phyloP scores from a whole-genome alignment of 23 tunicate genomes.

The Ascidia mentula region DNA sequence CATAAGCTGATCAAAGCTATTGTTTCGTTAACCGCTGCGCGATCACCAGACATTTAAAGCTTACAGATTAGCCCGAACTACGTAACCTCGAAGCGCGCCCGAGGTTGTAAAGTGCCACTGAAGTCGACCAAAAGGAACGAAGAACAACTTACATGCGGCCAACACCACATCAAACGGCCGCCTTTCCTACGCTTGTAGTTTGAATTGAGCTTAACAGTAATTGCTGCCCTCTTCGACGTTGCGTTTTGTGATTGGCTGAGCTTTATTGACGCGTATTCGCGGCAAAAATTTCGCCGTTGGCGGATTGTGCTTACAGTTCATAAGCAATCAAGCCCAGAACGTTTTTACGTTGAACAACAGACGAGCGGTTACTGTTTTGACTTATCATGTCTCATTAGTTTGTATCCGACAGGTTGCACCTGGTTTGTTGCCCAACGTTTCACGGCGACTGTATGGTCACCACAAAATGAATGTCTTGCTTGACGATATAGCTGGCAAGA shows the following conservation, averaged over 20 bases:
- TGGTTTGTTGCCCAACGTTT: no score
- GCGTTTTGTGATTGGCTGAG: not conserved
- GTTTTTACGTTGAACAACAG: not conserved
- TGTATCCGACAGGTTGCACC: not conserved
- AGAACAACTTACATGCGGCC: not conserved
- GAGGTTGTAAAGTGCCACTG: not conserved
- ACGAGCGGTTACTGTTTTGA: not conserved
- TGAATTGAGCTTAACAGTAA: not conserved
- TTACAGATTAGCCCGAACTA: not conserved
- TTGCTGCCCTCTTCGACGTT: not conserved
- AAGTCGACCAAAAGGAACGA: not conserved
- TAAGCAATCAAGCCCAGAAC: no score
- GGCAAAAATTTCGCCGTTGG: no score
- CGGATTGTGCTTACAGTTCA: no score
- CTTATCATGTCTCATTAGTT: not conserved
- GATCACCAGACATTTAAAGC: no score
- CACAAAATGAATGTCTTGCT: no score
- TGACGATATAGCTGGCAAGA: no score
- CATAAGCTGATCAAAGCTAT: no score
- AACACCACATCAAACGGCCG: not conserved
- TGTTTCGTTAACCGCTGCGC: no score
- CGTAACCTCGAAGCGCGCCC: not conserved
- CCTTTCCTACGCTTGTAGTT: not conserved
- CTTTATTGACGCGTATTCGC: not conserved
- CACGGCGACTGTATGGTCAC: no score